Conservation (phyloP, 2,113 vertebrate species). For the Nothocercus nigrocapillus region DNA sequence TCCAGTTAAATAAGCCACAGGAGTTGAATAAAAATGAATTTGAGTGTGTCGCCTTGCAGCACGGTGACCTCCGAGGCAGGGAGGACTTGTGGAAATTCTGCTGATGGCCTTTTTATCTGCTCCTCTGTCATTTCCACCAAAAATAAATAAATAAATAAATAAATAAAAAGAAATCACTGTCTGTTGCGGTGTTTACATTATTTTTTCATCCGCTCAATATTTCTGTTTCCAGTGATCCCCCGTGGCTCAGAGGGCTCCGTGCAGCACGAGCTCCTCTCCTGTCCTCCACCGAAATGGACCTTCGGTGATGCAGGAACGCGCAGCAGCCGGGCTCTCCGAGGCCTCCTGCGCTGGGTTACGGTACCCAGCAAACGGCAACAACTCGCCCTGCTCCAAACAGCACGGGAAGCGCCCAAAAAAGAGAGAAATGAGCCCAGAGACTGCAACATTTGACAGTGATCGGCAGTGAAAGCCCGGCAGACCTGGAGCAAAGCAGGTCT, state of each 20-base stretch:
- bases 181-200: constrained; percentile 60
- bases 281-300: background rate
- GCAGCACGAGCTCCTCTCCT: constrained; percentile 30
- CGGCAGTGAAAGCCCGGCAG: background rate
- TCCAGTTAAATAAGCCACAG: constrained; percentile 69
- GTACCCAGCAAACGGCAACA: background rate
- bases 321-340: background rate
- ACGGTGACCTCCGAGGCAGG: constrained; percentile 67
- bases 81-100: constrained; percentile 63
- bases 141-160: background rate
- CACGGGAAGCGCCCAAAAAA: background rate
- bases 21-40: constrained; percentile 64
- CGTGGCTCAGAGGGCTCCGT: constrained; percentile 53
- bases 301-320: background rate
- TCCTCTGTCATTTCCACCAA: constrained; percentile 49
- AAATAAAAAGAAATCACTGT: constrained; percentile 45
- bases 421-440: too few relatives aligned
- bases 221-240: constrained; percentile 59
- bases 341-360: background rate
- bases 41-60: constrained; percentile 44
- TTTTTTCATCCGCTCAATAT: constrained; percentile 57
- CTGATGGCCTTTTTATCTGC: constrained; percentile 66
- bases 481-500: fast-evolving
- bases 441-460: background rate
- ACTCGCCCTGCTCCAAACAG: background rate